Percentiles rank a stretch among this genome's conserved stretches.
Evolutionary conservation across 2,113 vertebrate genomes (phyloP).

Genomic region (Corythaeola cristata): DNA sequence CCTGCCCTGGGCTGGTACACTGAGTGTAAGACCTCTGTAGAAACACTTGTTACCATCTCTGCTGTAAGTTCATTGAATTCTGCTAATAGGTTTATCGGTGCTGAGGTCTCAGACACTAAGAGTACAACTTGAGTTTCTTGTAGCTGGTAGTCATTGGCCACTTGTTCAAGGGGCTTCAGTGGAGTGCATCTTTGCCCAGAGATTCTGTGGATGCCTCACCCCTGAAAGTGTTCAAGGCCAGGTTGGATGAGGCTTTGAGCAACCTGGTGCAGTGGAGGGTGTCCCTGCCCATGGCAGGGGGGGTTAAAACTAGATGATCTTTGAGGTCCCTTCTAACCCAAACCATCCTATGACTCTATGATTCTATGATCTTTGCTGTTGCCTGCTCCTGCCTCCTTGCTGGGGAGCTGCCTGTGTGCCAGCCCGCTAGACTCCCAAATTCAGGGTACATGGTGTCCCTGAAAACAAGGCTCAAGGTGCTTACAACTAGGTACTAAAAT

Average conservation of each 20-base stretch:
- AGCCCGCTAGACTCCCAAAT: background rate
- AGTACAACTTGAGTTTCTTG: background rate
- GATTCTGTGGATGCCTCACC: too few species aligned
- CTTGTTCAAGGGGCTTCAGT: background rate
- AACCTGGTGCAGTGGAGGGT: too few species aligned
- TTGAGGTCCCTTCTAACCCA: too few species aligned
- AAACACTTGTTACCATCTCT: background rate
- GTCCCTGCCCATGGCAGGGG: too few species aligned
- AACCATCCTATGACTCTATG: too few species aligned
- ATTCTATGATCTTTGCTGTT: background rate
- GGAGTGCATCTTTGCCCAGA: background rate
- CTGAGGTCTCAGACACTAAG: background rate
- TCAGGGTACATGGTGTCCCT: background rate
- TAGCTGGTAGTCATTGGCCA: background rate
- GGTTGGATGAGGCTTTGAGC: too few species aligned
- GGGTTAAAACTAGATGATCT: too few species aligned
- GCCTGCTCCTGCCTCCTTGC: background rate
- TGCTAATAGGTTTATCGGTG: background rate
- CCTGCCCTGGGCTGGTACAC: background rate
- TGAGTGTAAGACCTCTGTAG: background rate
- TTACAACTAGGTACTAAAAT: background rate
- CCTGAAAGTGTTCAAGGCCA: too few species aligned
- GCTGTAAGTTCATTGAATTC: background rate
- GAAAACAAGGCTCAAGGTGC: background rate
- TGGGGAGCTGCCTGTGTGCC: background rate